Conservation (phyloP, 2,113 vertebrate species). For the Atherinomorus stipes region DNA sequence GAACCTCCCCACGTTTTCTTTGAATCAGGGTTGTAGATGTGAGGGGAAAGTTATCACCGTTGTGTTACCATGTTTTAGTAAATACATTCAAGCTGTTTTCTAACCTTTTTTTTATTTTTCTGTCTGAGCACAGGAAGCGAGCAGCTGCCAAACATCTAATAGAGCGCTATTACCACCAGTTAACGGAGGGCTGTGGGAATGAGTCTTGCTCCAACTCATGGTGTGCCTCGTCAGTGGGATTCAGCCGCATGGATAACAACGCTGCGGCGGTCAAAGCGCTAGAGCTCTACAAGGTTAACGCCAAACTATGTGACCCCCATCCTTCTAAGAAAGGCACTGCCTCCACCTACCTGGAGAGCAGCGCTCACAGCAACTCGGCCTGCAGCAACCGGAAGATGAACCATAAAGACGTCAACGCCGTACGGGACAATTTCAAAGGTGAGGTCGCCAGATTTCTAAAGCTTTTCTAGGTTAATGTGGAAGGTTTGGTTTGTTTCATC, state of each 20-base stretch:
- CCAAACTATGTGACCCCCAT: conserved; percentile 98
- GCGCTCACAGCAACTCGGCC: conserved; percentile 88
- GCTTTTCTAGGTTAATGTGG: neutral
- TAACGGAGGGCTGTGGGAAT: conserved; percentile 99
- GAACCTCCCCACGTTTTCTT: too few species aligned
- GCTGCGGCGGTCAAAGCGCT: conserved; percentile 97
- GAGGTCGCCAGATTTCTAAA: conserved; percentile 39
- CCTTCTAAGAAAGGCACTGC: conserved; percentile 99
- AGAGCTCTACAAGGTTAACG: conserved; percentile 98
- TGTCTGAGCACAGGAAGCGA: conserved; percentile 92
- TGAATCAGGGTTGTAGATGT: too few species aligned
- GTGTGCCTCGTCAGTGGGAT: conserved; percentile 96
- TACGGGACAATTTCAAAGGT: conserved; percentile 97
- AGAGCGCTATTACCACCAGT: conserved; percentile 99
- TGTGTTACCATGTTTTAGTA: too few species aligned
- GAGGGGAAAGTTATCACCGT: too few species aligned
- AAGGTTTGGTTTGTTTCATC: neutral
- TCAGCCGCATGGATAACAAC: conserved; percentile 98
- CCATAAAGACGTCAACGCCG: conserved; percentile 88
- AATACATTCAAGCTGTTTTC: neutral
- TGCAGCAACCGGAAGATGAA: conserved; percentile 92
- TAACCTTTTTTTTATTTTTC: neutral
- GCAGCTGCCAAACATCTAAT: conserved; percentile 99
- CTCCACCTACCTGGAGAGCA: conserved; percentile 93
- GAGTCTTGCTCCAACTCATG: conserved; percentile 98